phyloP scores from a whole-genome alignment of 2,797 vertebrate species.

The Anguilla pacifica region DNA sequence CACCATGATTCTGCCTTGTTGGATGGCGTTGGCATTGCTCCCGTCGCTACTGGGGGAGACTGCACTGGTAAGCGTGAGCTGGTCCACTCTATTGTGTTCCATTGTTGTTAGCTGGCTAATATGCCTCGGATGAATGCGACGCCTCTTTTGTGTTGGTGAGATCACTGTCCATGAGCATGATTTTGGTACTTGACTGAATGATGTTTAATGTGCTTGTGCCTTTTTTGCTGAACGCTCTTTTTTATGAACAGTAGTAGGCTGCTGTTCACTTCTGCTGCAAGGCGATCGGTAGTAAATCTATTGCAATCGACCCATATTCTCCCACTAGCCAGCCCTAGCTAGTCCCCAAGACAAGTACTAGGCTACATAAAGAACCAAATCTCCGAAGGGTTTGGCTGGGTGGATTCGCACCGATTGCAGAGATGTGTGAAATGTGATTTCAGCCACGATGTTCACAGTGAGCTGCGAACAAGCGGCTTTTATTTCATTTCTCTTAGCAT shows the following conservation, averaged over 20 bases:
- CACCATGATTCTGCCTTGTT: conserved; percentile 75
- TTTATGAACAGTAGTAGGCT: conserved; percentile 38
- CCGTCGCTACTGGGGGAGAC: conserved; percentile 65
- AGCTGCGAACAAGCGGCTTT: neutral
- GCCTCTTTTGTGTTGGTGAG: neutral
- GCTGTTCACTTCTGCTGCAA: conserved; percentile 36
- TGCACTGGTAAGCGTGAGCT: conserved; percentile 67
- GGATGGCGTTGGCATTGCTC: conserved; percentile 63
- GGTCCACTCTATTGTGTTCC: conserved; percentile 59
- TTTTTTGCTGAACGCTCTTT: conserved; percentile 25
- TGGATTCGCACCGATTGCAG: neutral
- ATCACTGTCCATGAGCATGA: neutral
- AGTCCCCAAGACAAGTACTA: neutral
- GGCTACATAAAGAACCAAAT: neutral
- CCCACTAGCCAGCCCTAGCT: conserved; percentile 13
- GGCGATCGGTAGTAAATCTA: conserved; percentile 63
- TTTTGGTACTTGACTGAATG: conserved; percentile 9
- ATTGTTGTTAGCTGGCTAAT: conserved; percentile 46
- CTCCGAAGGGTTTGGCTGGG: neutral
- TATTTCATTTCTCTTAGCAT: neutral
- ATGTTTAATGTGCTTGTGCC: conserved; percentile 11
- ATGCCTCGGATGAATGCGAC: neutral
- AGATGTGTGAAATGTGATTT: neutral
- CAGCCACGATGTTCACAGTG: neutral
- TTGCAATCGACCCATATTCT: conserved; percentile 70